Base-by-base conservation (phyloP, 1,140 invertebrate species). In the Mercenaria mercenaria region DNA sequence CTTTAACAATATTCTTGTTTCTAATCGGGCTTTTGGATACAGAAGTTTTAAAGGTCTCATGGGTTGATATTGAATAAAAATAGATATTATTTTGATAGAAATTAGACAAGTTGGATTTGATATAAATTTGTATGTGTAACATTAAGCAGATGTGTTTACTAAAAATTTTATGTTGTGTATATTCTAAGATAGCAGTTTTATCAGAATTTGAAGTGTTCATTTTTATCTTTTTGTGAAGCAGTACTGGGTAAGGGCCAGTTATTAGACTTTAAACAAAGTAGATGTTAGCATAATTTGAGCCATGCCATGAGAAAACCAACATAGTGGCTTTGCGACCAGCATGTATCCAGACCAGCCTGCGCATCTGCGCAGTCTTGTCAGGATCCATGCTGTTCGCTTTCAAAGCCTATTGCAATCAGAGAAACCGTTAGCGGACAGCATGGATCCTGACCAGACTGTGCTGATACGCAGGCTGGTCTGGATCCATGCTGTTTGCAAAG, bases 241-340 rank as follows among this genome's bases (percentile, higher is more conserved):
- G 37, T 39, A 37, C 67, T 23, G 67, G 67, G 67, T 72, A 72
- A 72, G 67, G 67, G 32, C n/a, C 15, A 29, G 6, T 0, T 11
- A 1, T 26, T n/a, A 64, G 59, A 64, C 29, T 64, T 29, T 15
- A 11, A 15, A 56, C 4, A 23, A 64, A 64, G 6, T 64, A 64
- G 59, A 64, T 29, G n/a, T 64, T 64, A 64, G n/a, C 59, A 64
- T 26, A 64, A n/a, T n/a, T n/a, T n/a, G n/a, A n/a, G n/a, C n/a
- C n/a, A n/a, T n/a, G n/a, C n/a, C n/a, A n/a, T n/a, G n/a, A n/a
- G n/a, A n/a, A n/a, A n/a, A n/a, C n/a, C n/a, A n/a, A n/a, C n/a
- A n/a, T n/a, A n/a, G n/a, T n/a, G n/a, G n/a, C n/a, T n/a, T n/a
- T n/a, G n/a, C n/a, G n/a, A n/a, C n/a, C n/a, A n/a, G n/a, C n/a